Conservation (phyloP, 2,797 vertebrate genomes). For the Macroramphosus scolopax region DNA sequence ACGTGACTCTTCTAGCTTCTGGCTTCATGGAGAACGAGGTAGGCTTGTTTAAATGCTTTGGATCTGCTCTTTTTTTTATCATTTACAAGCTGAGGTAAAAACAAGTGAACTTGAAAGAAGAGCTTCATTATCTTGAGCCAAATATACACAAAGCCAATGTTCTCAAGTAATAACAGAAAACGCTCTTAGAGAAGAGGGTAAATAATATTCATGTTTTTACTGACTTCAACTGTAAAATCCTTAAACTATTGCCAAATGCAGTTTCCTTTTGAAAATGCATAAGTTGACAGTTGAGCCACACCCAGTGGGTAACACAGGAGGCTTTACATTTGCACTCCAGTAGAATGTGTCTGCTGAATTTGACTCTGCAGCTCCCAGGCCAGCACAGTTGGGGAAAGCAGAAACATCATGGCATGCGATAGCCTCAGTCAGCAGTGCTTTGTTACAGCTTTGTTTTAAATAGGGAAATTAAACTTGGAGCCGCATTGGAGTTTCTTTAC, state of each 20-base stretch:
- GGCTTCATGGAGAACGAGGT: constrained; percentile 81
- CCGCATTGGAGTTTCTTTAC: not conserved
- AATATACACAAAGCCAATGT: no score
- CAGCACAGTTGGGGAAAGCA: constrained; percentile 8
- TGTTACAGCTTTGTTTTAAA: not conserved
- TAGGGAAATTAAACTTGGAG: not conserved
- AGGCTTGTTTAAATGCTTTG: constrained; percentile 33
- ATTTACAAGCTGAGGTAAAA: no score
- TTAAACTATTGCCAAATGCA: constrained; percentile 15
- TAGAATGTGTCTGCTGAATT: constrained; percentile 14
- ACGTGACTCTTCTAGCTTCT: not conserved
- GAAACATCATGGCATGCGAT: constrained; percentile 14
- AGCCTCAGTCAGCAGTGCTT: constrained; percentile 5
- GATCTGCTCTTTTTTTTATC: no score
- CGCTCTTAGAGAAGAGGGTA: no score
- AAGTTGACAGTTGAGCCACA: constrained; percentile 21
- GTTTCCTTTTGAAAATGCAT: constrained; percentile 8
- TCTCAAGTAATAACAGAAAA: no score
- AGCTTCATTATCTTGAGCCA: no score
- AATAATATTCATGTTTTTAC: not conserved
- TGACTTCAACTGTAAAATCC: no score
- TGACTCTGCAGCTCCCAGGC: not conserved
- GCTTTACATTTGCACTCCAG: constrained; percentile 3
- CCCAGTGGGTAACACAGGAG: constrained; percentile 12
- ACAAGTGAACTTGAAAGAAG: not conserved